Base-by-base conservation (phyloP, 1,140 invertebrate genomes). In the Popillia japonica region DNA sequence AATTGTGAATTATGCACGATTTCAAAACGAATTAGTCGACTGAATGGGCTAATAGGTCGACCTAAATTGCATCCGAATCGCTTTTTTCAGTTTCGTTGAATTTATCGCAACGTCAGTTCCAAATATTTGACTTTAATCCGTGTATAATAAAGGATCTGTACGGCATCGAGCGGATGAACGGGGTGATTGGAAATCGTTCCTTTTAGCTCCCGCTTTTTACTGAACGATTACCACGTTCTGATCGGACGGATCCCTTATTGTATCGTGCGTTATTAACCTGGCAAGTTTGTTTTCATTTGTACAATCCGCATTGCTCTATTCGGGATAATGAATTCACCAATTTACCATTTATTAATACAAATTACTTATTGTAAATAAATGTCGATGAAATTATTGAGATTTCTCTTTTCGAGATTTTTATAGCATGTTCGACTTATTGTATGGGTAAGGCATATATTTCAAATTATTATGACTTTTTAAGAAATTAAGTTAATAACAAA, bases 91-190 rank as follows among this genome's bases (percentile, higher is more conserved):
- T 42, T 40, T 41, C n/a, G 72, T 59, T 76, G 75, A 81, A 81
- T 81, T 81, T 79, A 61, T 79, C 80, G 78, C 78, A 78, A 75
- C 80, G 80, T 77, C 80, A 81, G 77, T 75, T 81, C 80, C 80
- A 81, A 81, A 79, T 81, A 81, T 81, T 79, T 76, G 68, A 72
- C 77, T 81, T 81, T 78, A 81, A 81, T 81, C 80, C 76, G 72
- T 10, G 20, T 41, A 72, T 76, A 79, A 79, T 81, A 77, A 79
- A 78, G 73, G 72, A 64, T 64, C 61, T 73, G 20, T 40, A 34
- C 40, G 20, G 40, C 34, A 41, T 42, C 34, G 72, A 17, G 40
- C 72, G 27, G 72, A 73, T 64, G 61, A 64, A 64, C 61, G 17
- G 61, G 61, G 61, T 22, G 61, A 64, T 64, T 64, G 61, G 61